Evolutionary conservation across 92 coral and sea anemone genomes (phyloP).

Genomic region (Porites rus): DNA sequence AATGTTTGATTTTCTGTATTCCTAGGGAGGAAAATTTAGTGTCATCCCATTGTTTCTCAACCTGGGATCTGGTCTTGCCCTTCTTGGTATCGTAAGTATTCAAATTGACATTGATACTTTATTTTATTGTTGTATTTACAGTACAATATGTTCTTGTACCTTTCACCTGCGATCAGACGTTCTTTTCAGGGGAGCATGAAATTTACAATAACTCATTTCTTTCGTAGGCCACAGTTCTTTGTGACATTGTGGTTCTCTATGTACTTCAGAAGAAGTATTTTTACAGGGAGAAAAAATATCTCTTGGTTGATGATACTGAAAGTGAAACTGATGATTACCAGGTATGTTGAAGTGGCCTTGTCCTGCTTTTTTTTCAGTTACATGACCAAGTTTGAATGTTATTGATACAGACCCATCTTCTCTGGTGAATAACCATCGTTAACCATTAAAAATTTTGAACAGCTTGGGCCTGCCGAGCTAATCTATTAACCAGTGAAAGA

Average conservation of each 20-base stretch:
- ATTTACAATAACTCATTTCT: neutral
- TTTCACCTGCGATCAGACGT: neutral
- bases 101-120: neutral
- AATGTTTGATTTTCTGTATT: no score
- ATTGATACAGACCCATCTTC: neutral
- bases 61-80: constrained; percentile 92
- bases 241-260: constrained; percentile 85
- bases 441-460: no score
- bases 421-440: no score
- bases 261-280: constrained; percentile 69
- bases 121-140: neutral
- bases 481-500: no score
- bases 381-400: neutral
- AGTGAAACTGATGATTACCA: constrained; percentile 7
- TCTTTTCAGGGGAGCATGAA: neutral
- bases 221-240: constrained; percentile 86
- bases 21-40: constrained; percentile 92
- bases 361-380: neutral
- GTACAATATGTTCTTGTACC: no score
- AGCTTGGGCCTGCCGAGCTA: no score
- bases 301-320: constrained; percentile 71
- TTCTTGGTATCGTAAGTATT: constrained; percentile 84
- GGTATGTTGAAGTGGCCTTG: neutral
- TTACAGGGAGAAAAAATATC: constrained; percentile 85
- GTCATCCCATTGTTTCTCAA: constrained; percentile 89